Conservation (phyloP, 2,888 invertebrate genomes). For the Aphrophora alni region DNA sequence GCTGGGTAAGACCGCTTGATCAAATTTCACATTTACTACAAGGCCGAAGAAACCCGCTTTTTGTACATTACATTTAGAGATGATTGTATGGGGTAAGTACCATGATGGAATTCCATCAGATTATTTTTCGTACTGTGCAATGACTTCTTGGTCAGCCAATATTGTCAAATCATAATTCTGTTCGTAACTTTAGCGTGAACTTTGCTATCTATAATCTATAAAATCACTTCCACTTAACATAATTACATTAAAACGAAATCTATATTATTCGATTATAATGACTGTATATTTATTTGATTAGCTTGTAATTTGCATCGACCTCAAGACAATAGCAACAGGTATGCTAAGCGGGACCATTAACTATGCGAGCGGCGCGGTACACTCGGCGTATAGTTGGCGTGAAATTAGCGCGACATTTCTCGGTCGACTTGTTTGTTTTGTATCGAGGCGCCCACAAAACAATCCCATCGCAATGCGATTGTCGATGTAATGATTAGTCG, state of each 20-base stretch:
- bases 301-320: not conserved
- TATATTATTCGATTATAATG: too few relatives aligned
- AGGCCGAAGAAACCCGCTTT: too few relatives aligned
- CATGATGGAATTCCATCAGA: too few relatives aligned
- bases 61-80: too few relatives aligned
- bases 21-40: too few relatives aligned
- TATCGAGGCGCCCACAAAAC: not conserved
- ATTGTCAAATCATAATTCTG: too few relatives aligned
- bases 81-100: too few relatives aligned
- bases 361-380: not conserved
- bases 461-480: not conserved
- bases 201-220: too few relatives aligned
- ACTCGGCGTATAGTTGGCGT: not conserved
- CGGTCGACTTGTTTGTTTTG: not conserved
- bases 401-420: not conserved
- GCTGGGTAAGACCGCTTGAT: too few relatives aligned
- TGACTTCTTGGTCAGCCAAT: too few relatives aligned
- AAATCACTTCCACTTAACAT: not conserved
- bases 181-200: too few relatives aligned
- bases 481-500: not conserved
- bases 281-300: slow-evolving; percentile 3
- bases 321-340: not conserved
- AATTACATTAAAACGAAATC: not conserved
- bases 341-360: not conserved
- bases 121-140: too few relatives aligned